Base-by-base conservation (phyloP, 2,888 invertebrate species). In the Morpho helenor region DNA sequence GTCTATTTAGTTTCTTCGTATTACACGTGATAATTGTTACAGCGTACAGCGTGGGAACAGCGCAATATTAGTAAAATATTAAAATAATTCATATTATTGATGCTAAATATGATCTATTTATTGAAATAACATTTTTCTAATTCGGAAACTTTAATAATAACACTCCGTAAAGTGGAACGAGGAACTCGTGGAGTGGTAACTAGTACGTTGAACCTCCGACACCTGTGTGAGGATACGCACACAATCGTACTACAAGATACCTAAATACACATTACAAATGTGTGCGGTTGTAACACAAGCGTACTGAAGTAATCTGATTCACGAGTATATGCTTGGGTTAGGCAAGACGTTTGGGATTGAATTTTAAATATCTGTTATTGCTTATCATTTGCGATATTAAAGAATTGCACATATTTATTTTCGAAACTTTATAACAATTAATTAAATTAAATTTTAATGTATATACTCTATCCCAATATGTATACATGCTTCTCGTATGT, bases 111-210 rank as follows among this genome's bases (percentile, higher is more conserved):
- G 16, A 41, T 53, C 9, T 48, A 39, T 43, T 48, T 55, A 22
- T 42, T 22, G 41, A 48, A 57, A 57, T 45, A 52, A 44, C 50
- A 58, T 62, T 59, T 59, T 61, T 60, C 63, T 56, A 58, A 57
- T 64, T 67, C 80, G 82, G 84, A 85, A 84, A 83, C 82, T 79
- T 81, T 84, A 82, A 87, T 87, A 89, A 87, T 87, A 89, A 86
- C 82, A 85, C 83, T 82, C 85, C 87, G 84, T 87, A 86, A 89
- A 89, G 89, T 90, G 82, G 89, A 90, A 90, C 89, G 89, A 90
- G 89, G 90, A 90, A 90, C 89, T 89, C 85, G 84, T 84, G 82
- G 84, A 87, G 86, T 72, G 82, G 84, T 78, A 82, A 82, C 80
- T 87, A 82, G 90, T 87, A 79, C 90, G 80, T 89, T 89, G 90